Evolutionary conservation across 1,140 invertebrate species (phyloP), one percentile per base, ranked within the genome.

Genomic region (Thaumatotibia leucotreta): DNA sequence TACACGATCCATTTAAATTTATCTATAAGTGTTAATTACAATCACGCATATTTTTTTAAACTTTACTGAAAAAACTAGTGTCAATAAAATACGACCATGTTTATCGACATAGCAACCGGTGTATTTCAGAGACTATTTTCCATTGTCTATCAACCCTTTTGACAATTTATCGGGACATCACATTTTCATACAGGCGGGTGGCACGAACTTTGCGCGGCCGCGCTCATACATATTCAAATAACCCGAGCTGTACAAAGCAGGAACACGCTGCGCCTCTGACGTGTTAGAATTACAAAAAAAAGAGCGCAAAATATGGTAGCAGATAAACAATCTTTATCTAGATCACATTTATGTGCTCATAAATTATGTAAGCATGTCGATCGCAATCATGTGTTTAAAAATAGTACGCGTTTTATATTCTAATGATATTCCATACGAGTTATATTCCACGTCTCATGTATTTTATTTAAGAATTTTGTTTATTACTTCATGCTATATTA

Each of bases 181-280:
- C 85, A 89, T 89, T 89, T 89, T 89, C 84, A 89, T 88, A 86
- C 69, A 83, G 75, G 77, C 81, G 74, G 71, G 77, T 75, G 72
- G 79, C 82, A 79, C 81, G 80, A 80, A 77, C 77, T 58, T 58
- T 69, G 66, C 70, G 77, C 79, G 79, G 75, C 83, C 76, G 72
- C 75, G 70, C 83, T 89, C 87, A 86, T 89, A 86, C 87, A 89
- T 89, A 89, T 89, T 89, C 87, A 89, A 88, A 87, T 82, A 83
- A 78, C 76, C 67, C 67, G 77, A 72, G 73, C 79, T 77, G 75
- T 84, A 86, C 81, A 88, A 85, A 87, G 81, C 85, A 84, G 83
- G 77, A 84, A 83, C 84, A 80, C 69, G 79, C 80, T 78, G 76
- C 76, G 80, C 70, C 77, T 75, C 74, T 79, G 82, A 84, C 84